Base-by-base conservation (phyloP, 2,797 vertebrate species). In the Coregonus suidteri region DNA sequence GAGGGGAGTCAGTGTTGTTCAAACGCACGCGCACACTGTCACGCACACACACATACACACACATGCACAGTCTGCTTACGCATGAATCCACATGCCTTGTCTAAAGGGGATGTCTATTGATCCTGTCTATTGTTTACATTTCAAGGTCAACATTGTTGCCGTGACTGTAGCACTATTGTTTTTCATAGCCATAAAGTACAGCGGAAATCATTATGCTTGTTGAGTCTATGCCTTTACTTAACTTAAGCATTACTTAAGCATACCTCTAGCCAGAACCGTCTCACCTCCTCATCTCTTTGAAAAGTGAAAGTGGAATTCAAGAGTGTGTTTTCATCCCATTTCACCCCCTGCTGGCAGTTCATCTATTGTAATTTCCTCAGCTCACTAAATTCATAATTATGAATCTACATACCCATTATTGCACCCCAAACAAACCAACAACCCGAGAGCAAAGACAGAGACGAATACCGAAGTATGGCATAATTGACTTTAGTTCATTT, bases 301-400 rank as follows among this genome's bases (percentile, higher is more conserved):
- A 62, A 62, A 18, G 4, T 20, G 56, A 59, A n/a, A 6, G 56
- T 62, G n/a, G n/a, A n/a, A 6, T n/a, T 6, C 56, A 2, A 59
- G 56, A 62, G 56, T 62, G 56, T n/a, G 56, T 62, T 62, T 62
- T n/a, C 56, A 62, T 62, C 1, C 54, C 4, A 18, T 6, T 56
- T 59, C 86, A 87, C 30, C 89, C 90, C 84, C 89, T 89, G 41
- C 41, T 47, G 3, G 9, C 41, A 13, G 3, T 70, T 89, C 88
- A 90, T 91, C 88, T 90, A 84, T 79, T 76, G 84, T 91, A 85
- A 91, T 92, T 92, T 93, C 85, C 89, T 89, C 91, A 91, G 89
- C 89, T 90, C 89, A 90, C 92, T 92, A 90, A 90, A 85, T 93
- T 89, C 89, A 90, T 91, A 91, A 92, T 92, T 91, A 92, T 87